A percentile compares a stretch with the other conserved stretches of the same genome.
Conservation (phyloP, 1,140 invertebrate genomes). For the Ooceraea biroi region DNA sequence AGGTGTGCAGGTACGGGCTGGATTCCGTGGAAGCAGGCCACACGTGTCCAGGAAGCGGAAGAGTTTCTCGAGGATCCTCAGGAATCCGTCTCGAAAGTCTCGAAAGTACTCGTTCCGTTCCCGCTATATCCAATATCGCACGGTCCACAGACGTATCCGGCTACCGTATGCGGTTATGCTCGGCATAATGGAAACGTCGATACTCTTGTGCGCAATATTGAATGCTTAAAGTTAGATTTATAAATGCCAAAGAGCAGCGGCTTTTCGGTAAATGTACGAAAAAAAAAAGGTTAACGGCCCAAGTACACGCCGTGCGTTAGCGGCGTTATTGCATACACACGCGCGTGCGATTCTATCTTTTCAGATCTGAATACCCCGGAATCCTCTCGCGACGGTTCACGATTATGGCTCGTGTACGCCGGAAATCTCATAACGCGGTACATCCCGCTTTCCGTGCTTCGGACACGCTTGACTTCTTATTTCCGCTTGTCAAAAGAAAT, state of each 20-base stretch:
- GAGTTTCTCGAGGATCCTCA: conserved; percentile 50
- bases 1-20: conserved; percentile 45
- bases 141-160: conserved; percentile 10
- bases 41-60: conserved; percentile 59
- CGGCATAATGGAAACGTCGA: conserved; percentile 34
- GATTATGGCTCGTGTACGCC: background rate
- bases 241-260: background rate
- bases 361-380: background rate
- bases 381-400: background rate
- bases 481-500: background rate
- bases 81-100: conserved; percentile 43
- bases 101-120: conserved; percentile 40
- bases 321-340: background rate
- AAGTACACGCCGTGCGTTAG: background rate
- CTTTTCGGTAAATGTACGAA: background rate
- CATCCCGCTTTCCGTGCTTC: background rate
- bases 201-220: conserved; percentile 22
- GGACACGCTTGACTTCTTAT: background rate
- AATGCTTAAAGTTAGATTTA: conserved; percentile 12
- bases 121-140: conserved; percentile 18
- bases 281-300: background rate
- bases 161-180: background rate
- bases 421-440: no score
- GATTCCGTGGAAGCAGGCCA: conserved; percentile 35
- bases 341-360: background rate